Percentiles rank a stretch among this genome's conserved stretches.
Conservation (phyloP, 2,113 vertebrate species). For the Pantherophis guttatus region DNA sequence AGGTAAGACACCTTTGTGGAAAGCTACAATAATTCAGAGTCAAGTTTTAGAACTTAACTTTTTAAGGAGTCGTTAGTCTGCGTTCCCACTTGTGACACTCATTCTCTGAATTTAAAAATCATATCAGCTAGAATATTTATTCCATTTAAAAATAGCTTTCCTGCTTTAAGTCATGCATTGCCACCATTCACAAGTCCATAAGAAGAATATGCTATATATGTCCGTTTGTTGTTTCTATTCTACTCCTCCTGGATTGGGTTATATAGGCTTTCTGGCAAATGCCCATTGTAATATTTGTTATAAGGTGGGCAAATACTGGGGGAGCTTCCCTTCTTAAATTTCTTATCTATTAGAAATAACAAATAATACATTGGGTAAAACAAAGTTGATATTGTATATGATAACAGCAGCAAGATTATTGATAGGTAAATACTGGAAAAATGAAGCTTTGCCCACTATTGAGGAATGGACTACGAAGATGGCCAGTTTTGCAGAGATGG, state of each 20-base stretch:
- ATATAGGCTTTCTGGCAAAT: not conserved
- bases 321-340: not conserved
- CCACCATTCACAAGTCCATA: not conserved
- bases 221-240: not conserved
- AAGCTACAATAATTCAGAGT: not conserved
- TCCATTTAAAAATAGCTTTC: not conserved
- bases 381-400: too few relatives aligned
- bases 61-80: not conserved
- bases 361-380: too few relatives aligned
- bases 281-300: conserved; percentile 37
- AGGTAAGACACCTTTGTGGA: not conserved
- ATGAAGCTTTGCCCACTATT: too few relatives aligned
- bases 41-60: not conserved
- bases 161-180: not conserved
- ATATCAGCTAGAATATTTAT: not conserved
- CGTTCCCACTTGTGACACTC: not conserved
- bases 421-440: too few relatives aligned
- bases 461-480: too few relatives aligned
- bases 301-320: conserved; percentile 26
- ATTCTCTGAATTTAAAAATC: not conserved
- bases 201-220: not conserved
- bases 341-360: conserved; percentile 37
- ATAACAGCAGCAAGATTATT: too few relatives aligned
- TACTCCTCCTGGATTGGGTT: not conserved
- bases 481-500: too few relatives aligned